Base-by-base conservation (phyloP, 2,888 invertebrate species). In the Rhagium mordax region DNA sequence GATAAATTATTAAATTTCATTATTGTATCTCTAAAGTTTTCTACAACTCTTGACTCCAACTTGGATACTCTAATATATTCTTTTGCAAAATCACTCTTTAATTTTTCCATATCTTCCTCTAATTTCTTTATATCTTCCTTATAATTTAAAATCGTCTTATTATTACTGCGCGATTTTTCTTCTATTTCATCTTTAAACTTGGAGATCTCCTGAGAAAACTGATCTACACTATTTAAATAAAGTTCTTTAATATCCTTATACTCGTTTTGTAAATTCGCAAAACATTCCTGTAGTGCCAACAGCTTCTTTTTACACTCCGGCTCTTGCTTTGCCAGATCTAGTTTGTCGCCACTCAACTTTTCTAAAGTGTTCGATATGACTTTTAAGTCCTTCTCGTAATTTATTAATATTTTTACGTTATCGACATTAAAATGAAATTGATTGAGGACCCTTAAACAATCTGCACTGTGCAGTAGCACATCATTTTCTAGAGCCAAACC, bases 401-500 rank as follows among this genome's bases (percentile, higher is more conserved):
- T n/a, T 41, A 47, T 41, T 21, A 55, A n/a, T 8, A 41, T 10
- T 21, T 67, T 57, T 15, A 67, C 57, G 15, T 15, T 57, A n/a
- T 57, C 8, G 7, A 57, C 13, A 6, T 24, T 47, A 27, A 67
- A 67, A 21, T 57, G 47, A 47, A 20, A 57, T 4, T 57, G 55
- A 47, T 24, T 33, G 1, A 57, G 27, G 0, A 57, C 3, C 10
- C 47, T 57, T 15, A 24, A 24, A 24, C 41, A 67, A 15, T 67
- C 48, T 41, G 55, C 47, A 24, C 1, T 57, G 13, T 47, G 41
- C 10, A n/a, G n/a, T 16, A 67, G 47, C 8, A 29, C 18, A 47
- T 67, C 21, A 20, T 67, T 57, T 24, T 67, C 67, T 3, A 41
- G 21, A 5, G 47, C 47, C 20, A 67, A 67, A 51, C 67, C 57